Base-by-base conservation (phyloP, 2,113 vertebrate species). In the Elaphurus davidianus region DNA sequence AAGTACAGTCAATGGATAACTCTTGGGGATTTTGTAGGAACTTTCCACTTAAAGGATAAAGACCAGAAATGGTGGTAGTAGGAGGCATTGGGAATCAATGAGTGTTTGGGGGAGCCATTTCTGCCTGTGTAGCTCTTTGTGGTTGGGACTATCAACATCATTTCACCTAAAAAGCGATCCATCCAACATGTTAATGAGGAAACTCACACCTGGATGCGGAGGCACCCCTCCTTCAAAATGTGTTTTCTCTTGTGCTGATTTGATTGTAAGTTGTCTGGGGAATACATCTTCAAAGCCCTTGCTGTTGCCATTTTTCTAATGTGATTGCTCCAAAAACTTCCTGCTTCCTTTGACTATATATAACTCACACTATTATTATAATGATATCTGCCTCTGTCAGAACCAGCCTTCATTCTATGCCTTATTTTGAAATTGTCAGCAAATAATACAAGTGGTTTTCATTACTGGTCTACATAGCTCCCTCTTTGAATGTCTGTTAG, bases 261-360 rank as follows among this genome's bases (percentile, higher is more conserved):
- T 43, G 40, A 85, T 54, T 47, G 13, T 36, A 54, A 60, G 23
- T n/a, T 88, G 47, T 33, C 52, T 84, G 27, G 40, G 64, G 90
- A 94, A 86, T 59, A 83, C 7, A 64, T 92, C 90, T 97, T 94
- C 40, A 90, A 84, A 84, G 28, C 55, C 52, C 40, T 74, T 95
- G 27, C 50, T 59, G 7, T 54, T 79, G n/a, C 55, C 27, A 12
- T 89, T 89, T 59, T 3, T 95, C 59, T 36, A 82, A 21, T 47
- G 4, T 57, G 43, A 96, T 92, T 95, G n/a, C 93, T 83, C 96
- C 33, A 94, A 60, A 47, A 81, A 45, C 17, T 71, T 92, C 52
- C 52, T 93, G 33, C 50, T 96, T 90, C 74, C 45, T 95, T 60
- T 96, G 62, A 93, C 33, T 85, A 82, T 90, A 74, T 96, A 78